These are phyloP conservation scores for Entomyzon cyanotis DNA, from an alignment of 2,113 vertebrate genomes.

Conservation along the genomic window DNA sequence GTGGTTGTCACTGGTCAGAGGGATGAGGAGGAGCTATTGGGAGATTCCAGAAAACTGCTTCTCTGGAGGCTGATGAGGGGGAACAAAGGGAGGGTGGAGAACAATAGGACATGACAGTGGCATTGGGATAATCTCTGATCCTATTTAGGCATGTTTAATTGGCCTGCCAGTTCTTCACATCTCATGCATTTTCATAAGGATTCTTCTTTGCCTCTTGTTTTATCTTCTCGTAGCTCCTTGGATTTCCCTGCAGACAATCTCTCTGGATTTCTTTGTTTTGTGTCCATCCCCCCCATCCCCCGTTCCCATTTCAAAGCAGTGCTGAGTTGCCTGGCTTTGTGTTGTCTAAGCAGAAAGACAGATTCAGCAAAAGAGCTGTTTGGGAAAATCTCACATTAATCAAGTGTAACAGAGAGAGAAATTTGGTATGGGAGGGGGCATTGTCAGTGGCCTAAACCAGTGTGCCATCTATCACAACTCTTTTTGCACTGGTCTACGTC, in stretches of 20 bases:
- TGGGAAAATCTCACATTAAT: neutral
- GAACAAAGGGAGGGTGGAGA: neutral
- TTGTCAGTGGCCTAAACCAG: neutral
- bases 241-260: neutral
- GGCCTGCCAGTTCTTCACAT: constrained; percentile 35
- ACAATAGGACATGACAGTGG: neutral
- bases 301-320: neutral
- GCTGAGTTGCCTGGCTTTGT: neutral
- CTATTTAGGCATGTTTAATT: constrained; percentile 32
- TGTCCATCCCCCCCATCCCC: too few relatives aligned
- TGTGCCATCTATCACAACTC: neutral
- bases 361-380: neutral
- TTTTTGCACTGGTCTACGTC: neutral
- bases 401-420: neutral
- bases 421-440: neutral
- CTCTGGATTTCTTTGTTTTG: neutral
- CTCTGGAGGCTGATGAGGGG: neutral
- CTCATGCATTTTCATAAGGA: constrained; percentile 58
- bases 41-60: neutral
- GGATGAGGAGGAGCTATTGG: neutral
- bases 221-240: neutral
- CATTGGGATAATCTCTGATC: constrained; percentile 10
- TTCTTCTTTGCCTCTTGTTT: neutral
- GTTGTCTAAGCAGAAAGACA: neutral
- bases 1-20: rapidly evolving